Percentiles rank a stretch among this genome's conserved stretches.
phyloP scores from a whole-genome alignment of 2,113 vertebrate genomes.

The Phaethon lepturus region DNA sequence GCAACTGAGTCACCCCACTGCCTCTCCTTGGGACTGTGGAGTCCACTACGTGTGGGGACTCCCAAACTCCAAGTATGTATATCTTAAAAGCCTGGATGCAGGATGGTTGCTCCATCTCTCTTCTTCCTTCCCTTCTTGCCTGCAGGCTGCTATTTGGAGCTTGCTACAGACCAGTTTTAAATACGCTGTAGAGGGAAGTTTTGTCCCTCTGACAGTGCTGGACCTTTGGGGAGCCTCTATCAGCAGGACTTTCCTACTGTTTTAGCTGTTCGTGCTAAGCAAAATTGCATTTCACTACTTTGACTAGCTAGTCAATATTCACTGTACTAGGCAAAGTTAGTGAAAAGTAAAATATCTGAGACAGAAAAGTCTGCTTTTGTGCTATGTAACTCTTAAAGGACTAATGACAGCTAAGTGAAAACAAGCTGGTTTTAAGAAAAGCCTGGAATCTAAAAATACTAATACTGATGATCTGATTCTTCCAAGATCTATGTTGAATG shows the following conservation, averaged over 20 bases:
- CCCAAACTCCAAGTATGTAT: not conserved
- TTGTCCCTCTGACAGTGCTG: not conserved
- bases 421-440: not conserved
- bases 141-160: not conserved
- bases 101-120: not conserved
- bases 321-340: not conserved
- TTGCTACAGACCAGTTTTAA: not conserved
- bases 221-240: not conserved
- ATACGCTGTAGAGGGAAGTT: too few species aligned
- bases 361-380: not conserved
- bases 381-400: not conserved
- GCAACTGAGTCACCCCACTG: too few species aligned
- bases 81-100: not conserved
- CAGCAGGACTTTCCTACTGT: not conserved
- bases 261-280: not conserved
- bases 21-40: not conserved
- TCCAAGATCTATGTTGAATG: not conserved
- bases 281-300: not conserved
- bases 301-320: not conserved
- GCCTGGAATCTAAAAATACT: not conserved
- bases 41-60: not conserved
- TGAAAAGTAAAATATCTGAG: not conserved
- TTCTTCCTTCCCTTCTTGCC: not conserved
- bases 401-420: not conserved
- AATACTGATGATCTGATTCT: not conserved